A percentile compares a stretch with the other conserved stretches of the same genome.
phyloP scores from a whole-genome alignment of 2,797 vertebrate species.

The Bovichtus variegatus region DNA sequence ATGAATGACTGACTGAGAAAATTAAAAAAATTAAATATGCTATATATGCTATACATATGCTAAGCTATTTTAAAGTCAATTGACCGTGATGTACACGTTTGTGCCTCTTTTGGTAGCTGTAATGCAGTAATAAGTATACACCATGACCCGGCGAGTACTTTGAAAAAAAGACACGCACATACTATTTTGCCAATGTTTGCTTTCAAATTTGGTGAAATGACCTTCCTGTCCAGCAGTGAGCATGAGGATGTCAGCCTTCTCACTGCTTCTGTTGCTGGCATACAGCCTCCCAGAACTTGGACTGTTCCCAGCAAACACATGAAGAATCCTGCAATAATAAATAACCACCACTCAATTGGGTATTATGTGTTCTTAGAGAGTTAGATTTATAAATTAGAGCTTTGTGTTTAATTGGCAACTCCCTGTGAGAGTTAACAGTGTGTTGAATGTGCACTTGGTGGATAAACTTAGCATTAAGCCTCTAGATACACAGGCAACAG shows the following conservation, averaged over 20 bases:
- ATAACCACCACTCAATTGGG: constrained; percentile 75
- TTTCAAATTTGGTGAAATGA: constrained; percentile 20
- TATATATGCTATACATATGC: no score
- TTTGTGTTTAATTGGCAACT: constrained; percentile 81
- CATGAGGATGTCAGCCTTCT: constrained; percentile 50
- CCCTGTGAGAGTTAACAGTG: constrained; percentile 75
- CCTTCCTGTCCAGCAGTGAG: constrained; percentile 66
- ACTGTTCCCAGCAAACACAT: constrained; percentile 59
- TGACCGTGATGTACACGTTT: not conserved
- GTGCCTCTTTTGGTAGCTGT: not conserved
- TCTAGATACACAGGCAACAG: constrained; percentile 74
- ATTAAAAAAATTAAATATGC: not conserved
- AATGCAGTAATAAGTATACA: not conserved
- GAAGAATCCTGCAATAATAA: constrained; percentile 76
- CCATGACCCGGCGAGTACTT: not conserved
- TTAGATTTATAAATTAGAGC: constrained; percentile 78
- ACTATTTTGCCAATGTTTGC: constrained; percentile 1
- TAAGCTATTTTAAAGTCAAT: not conserved
- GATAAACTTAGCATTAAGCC: constrained; percentile 77
- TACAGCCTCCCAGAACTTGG: constrained; percentile 58
- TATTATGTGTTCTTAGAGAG: constrained; percentile 75
- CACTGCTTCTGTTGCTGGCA: constrained; percentile 54
- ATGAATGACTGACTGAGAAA: not conserved
- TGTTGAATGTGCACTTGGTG: constrained; percentile 81
- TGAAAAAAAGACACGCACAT: constrained; percentile 11